Conservation (phyloP, 2,888 invertebrate species). For the Drosophila merina region DNA sequence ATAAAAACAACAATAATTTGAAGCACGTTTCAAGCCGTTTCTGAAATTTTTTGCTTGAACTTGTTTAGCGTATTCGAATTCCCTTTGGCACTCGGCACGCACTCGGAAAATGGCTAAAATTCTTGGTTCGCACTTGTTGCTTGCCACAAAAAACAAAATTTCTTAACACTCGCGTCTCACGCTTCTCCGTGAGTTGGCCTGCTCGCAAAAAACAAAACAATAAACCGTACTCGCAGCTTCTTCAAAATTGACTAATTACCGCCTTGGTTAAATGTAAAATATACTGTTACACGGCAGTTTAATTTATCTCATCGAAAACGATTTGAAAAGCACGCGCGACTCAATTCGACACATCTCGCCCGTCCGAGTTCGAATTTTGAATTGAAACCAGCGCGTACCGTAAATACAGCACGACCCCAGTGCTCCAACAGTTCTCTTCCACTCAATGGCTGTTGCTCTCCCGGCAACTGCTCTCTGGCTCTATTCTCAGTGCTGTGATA, state of each 20-base stretch:
- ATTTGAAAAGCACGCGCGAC: constrained; percentile 1
- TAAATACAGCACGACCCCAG: not conserved
- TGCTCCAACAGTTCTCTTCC: not conserved
- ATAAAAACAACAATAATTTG: constrained; percentile 34
- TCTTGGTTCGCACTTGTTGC: constrained; percentile 46
- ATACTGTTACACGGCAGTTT: constrained; percentile 1
- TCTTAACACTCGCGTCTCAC: not conserved
- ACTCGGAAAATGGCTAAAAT: constrained; percentile 25
- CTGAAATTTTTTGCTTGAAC: constrained; percentile 8
- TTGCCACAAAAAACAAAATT: constrained; percentile 21
- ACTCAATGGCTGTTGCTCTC: not conserved
- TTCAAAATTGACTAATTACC: not conserved
- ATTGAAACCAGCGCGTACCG: not conserved
- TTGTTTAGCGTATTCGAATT: constrained; percentile 24
- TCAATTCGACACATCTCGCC: not conserved
- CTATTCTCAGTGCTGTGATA: not conserved
- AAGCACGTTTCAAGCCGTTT: constrained; percentile 36
- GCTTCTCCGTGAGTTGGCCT: not conserved
- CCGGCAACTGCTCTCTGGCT: not conserved
- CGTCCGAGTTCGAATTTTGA: constrained; percentile 2
- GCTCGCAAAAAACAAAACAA: not conserved
- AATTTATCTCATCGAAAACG: not conserved
- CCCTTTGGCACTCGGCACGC: constrained; percentile 31
- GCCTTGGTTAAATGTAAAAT: not conserved
- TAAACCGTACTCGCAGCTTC: not conserved